phyloP scores from a whole-genome alignment of 2,113 vertebrate species.

The Gymnogyps californianus region DNA sequence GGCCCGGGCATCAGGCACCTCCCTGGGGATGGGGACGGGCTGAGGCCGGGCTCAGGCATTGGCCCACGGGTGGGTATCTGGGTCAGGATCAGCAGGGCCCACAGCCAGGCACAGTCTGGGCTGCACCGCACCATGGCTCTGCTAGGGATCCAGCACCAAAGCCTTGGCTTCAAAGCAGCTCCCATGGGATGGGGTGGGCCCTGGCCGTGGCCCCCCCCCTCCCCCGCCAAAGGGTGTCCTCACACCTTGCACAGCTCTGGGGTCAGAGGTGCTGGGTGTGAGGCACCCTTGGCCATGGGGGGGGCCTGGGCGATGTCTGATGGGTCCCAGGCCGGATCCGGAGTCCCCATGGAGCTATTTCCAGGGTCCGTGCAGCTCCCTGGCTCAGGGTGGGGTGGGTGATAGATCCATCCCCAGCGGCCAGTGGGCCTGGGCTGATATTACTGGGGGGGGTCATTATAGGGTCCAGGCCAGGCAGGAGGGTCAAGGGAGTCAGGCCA shows the following conservation, averaged over 20 bases:
- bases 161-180: not conserved
- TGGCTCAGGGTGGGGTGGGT: not conserved
- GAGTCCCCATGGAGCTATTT: not conserved
- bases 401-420: not conserved
- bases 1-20: not conserved
- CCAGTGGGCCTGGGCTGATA: fast-evolving
- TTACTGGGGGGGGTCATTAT: not conserved
- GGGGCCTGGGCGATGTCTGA: not conserved
- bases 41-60: fast-evolving
- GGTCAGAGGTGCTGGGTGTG: not conserved
- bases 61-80: fast-evolving
- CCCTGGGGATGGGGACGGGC: not conserved
- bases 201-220: not conserved
- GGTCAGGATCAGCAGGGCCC: not conserved
- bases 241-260: not conserved
- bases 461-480: fast-evolving
- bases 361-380: not conserved
- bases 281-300: not conserved
- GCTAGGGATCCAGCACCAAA: not conserved
- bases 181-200: not conserved
- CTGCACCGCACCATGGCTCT: not conserved
- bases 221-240: not conserved
- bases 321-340: fast-evolving
- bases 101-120: not conserved
- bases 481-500: fast-evolving